Percentiles rank a stretch among this genome's conserved stretches.
Evolutionary conservation across 2,888 invertebrate species (phyloP).

Genomic region (Melitaea athalia): DNA sequence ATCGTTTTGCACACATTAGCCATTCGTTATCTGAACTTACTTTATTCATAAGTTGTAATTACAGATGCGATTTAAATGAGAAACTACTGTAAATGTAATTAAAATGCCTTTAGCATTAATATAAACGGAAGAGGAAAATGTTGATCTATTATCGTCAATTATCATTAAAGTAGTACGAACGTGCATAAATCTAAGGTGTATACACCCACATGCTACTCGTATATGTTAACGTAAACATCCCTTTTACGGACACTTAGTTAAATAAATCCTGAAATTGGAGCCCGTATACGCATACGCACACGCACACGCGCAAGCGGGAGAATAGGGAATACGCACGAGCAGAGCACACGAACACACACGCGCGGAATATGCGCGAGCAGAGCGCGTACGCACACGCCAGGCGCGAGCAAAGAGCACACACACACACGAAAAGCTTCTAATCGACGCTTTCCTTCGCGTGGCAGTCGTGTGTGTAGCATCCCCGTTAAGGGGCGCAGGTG

Average conservation of each 20-base stretch:
- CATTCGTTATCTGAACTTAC: slow-evolving; percentile 24
- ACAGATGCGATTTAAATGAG: slow-evolving; percentile 38
- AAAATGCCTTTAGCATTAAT: slow-evolving; percentile 30
- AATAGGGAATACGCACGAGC: slow-evolving; percentile 34
- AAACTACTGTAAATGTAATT: slow-evolving; percentile 38
- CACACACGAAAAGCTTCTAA: slow-evolving; percentile 63
- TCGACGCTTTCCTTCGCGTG: slow-evolving; percentile 78
- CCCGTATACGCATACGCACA: slow-evolving; percentile 38
- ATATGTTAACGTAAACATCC: slow-evolving; percentile 56
- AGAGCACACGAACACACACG: slow-evolving; percentile 43
- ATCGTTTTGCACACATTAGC: slow-evolving; percentile 12
- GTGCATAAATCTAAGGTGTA: slow-evolving; percentile 52
- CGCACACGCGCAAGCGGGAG: slow-evolving; percentile 33
- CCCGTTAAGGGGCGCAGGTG: slow-evolving; percentile 81
- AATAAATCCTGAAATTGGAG: slow-evolving; percentile 61
- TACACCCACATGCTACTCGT: slow-evolving; percentile 40
- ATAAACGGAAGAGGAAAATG: slow-evolving; percentile 26
- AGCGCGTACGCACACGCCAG: slow-evolving; percentile 37
- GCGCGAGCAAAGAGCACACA: slow-evolving; percentile 30
- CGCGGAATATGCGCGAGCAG: slow-evolving; percentile 43
- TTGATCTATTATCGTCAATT: slow-evolving; percentile 33
- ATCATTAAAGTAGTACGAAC: slow-evolving; percentile 52
- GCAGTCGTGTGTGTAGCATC: slow-evolving; percentile 76
- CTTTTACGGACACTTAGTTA: slow-evolving; percentile 57
- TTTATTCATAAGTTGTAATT: slow-evolving; percentile 32